Evolutionary conservation across 2,888 invertebrate species (phyloP).

Genomic region (Sphecodes monilicornis): DNA sequence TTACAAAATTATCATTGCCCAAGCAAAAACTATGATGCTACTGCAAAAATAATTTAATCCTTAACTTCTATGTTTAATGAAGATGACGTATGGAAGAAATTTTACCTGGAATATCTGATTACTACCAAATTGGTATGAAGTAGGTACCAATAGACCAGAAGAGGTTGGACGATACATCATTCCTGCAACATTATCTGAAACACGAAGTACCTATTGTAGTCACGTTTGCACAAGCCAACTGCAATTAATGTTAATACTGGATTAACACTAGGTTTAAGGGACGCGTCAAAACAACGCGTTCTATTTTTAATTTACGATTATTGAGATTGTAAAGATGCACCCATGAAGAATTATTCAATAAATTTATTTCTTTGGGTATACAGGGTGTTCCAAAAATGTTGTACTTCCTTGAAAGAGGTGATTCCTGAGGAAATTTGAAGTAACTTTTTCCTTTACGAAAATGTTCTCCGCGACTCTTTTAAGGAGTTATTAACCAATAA

Average conservation of each 20-base stretch:
- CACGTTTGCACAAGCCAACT: not conserved
- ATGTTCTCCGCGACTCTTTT: too few relatives aligned
- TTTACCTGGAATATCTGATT: conserved; percentile 89
- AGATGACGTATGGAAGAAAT: conserved; percentile 40
- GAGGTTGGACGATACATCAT: conserved; percentile 90
- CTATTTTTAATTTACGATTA: too few relatives aligned
- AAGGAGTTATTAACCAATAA: too few relatives aligned
- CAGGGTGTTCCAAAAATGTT: too few relatives aligned
- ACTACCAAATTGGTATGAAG: conserved; percentile 87
- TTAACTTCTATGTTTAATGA: not conserved
- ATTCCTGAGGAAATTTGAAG: too few relatives aligned
- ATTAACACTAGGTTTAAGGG: not conserved
- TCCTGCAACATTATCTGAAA: conserved; percentile 84
- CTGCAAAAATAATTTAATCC: not conserved
- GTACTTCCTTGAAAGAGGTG: too few relatives aligned
- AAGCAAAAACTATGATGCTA: conserved; percentile 10
- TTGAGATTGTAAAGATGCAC: too few relatives aligned
- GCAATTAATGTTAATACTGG: not conserved
- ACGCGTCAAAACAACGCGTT: too few relatives aligned
- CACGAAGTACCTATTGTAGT: conserved; percentile 18
- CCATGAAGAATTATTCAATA: too few relatives aligned
- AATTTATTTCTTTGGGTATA: too few relatives aligned
- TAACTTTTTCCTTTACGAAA: too few relatives aligned
- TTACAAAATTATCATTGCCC: conserved; percentile 63
- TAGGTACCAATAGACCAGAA: conserved; percentile 86